phyloP scores from a whole-genome alignment of 2,797 vertebrate genomes.

The Dromococcyx pavoninus region DNA sequence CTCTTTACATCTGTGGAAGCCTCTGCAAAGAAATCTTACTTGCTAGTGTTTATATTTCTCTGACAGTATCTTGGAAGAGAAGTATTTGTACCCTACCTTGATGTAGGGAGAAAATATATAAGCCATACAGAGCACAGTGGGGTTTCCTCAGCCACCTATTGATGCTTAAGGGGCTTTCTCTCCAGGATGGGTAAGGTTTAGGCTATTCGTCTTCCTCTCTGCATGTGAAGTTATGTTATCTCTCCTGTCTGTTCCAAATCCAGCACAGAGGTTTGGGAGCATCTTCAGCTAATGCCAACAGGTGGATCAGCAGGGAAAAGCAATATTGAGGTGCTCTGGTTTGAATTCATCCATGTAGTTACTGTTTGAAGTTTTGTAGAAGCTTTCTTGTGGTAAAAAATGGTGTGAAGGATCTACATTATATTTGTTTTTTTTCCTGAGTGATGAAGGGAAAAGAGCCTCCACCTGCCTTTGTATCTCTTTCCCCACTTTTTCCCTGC shows the following conservation, averaged over 20 bases:
- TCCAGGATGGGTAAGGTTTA: background rate
- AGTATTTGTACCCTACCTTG: background rate
- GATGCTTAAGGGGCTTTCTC: background rate
- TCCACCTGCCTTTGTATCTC: background rate
- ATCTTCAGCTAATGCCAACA: background rate
- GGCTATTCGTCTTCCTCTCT: background rate
- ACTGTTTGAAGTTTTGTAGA: background rate
- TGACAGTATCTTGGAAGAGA: background rate
- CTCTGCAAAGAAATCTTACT: background rate
- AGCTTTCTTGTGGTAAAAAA: background rate
- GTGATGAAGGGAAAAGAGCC: background rate
- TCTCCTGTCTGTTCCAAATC: rapidly evolving
- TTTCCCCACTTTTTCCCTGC: background rate
- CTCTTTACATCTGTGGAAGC: background rate
- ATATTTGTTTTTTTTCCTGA: background rate
- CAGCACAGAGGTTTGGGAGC: background rate
- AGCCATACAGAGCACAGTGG: background rate
- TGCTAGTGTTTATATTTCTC: background rate
- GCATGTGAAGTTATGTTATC: background rate
- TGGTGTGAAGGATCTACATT: rapidly evolving
- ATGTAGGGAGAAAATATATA: background rate
- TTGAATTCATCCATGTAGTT: rapidly evolving
- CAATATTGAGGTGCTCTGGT: rapidly evolving
- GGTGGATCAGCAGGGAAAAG: background rate
- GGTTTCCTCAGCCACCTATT: background rate